Conservation (phyloP, 2,888 invertebrate species). For the Ischnus inquisitorius region DNA sequence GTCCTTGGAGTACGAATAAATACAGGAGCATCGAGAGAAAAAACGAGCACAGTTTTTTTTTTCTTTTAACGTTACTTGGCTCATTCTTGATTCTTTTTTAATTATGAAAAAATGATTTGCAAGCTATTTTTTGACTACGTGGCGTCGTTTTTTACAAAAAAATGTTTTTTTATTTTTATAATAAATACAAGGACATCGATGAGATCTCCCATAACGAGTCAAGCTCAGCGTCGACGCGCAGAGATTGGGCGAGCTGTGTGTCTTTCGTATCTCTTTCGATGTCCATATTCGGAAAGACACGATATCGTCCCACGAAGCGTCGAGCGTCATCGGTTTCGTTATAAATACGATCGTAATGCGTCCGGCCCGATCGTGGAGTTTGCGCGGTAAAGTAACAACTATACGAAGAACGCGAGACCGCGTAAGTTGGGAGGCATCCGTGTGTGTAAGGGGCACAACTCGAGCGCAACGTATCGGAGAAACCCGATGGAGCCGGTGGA, state of each 20-base stretch:
- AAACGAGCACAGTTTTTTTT: too few species aligned
- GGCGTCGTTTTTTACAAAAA: neutral
- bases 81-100: too few species aligned
- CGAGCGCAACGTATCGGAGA: conserved; percentile 25
- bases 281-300: conserved; percentile 87
- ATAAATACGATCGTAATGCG: conserved; percentile 62
- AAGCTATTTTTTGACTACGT: too few species aligned
- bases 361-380: conserved; percentile 26
- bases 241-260: conserved; percentile 63
- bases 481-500: conserved; percentile 23
- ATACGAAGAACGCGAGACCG: neutral
- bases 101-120: too few species aligned
- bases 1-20: too few species aligned
- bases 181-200: conserved; percentile 15
- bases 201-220: conserved; percentile 43
- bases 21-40: too few species aligned
- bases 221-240: conserved; percentile 38
- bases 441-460: conserved; percentile 13
- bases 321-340: conserved; percentile 84
- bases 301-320: conserved; percentile 87
- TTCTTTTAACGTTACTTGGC: too few species aligned
- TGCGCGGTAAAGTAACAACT: conserved; percentile 13
- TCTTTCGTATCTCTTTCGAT: conserved; percentile 59
- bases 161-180: too few species aligned
- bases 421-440: conserved; percentile 1